Base-by-base conservation (phyloP, 2,113 vertebrate species). In the Kobus ellipsiprymnus region DNA sequence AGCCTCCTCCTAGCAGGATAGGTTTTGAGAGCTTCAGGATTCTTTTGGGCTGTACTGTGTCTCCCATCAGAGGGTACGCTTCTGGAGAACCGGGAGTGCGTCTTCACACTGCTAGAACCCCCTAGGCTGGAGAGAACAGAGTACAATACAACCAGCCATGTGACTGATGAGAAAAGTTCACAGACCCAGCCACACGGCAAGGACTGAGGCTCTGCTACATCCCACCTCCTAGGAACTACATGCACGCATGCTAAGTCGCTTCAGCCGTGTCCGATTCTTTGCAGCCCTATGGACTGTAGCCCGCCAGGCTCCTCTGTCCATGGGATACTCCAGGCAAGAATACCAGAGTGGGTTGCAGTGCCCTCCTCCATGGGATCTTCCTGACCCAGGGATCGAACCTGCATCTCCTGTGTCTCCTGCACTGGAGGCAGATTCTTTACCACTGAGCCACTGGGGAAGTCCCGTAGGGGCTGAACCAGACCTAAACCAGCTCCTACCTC, bases 21-120 rank as follows among this genome's bases (percentile, higher is more conserved):
- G 10, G 21, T 17, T n/a, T 9, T 2, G 48, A 46, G 83, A 7
- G 44, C 30, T 15, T 15, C 1, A 0, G 12, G 82, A 54, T 5
- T 52, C 77, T 14, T 17, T 7, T 1, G 19, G 2, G 2, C 13
- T 0, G 0, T 1, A 6, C 1, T 3, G 2, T 10, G 90, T 71
- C 48, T 30, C 50, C 90, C 15, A 23, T n/a, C 44, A 52, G 16
- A 23, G 12, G 62, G n/a, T 33, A 16, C 9, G 11, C 36, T 85
- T 33, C 90, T 29, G 1, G 48, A 40, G 71, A 40, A 40, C 40
- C 0, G 14, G 54, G 60, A 14, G 19, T 36, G 11, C 27, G 36
- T 64, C 27, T 62, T 33, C 1, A 14, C 19, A 2, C 57, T 23
- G 90, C 60, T 17, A 8, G 16, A 4, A 12, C 6, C 5, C 60